These are phyloP conservation scores for Galeopsomyia nigrocyanea DNA, from an alignment of 2,888 invertebrate genomes.

Conservation along the genomic window DNA sequence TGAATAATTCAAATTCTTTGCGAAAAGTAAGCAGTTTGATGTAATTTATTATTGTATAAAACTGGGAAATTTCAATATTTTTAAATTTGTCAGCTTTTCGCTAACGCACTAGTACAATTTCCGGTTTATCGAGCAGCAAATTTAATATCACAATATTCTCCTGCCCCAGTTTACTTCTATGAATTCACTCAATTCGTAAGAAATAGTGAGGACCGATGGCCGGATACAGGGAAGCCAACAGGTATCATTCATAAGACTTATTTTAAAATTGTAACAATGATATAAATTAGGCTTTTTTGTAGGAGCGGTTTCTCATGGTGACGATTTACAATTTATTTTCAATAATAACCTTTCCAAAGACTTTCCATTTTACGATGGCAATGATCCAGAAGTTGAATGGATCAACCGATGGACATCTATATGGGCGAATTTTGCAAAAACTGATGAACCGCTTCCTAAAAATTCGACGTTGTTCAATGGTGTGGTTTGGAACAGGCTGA, in stretches of 20 bases:
- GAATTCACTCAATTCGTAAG: conserved; percentile 74
- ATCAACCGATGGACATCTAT: conserved; percentile 67
- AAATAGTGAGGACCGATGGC: conserved; percentile 72
- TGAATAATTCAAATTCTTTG: conserved; percentile 66
- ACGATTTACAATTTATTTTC: conserved; percentile 71
- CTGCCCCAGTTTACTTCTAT: conserved; percentile 74
- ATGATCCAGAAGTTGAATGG: conserved; percentile 67
- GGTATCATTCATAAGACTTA: conserved; percentile 73
- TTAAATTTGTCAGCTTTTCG: no score
- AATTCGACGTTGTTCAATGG: conserved; percentile 60
- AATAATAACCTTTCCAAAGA: conserved; percentile 56
- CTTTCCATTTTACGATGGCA: conserved; percentile 65
- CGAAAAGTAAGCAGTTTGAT: conserved; percentile 66
- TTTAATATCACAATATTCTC: conserved; percentile 72
- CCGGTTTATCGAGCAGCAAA: conserved; percentile 61
- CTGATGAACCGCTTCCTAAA: conserved; percentile 70
- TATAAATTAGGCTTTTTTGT: not conserved
- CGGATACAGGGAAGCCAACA: conserved; percentile 67
- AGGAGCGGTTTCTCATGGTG: conserved; percentile 69
- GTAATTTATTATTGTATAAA: no score
- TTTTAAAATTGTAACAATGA: conserved; percentile 54
- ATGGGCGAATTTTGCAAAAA: conserved; percentile 67
- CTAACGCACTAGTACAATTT: conserved; percentile 73
- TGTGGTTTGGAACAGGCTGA: conserved; percentile 62
- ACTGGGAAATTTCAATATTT: conserved; percentile 9